Percentiles rank a stretch among this genome's conserved stretches.
Evolutionary conservation across 2,888 invertebrate genomes (phyloP).

Genomic region (Imbricaverruca yamaguchii): DNA sequence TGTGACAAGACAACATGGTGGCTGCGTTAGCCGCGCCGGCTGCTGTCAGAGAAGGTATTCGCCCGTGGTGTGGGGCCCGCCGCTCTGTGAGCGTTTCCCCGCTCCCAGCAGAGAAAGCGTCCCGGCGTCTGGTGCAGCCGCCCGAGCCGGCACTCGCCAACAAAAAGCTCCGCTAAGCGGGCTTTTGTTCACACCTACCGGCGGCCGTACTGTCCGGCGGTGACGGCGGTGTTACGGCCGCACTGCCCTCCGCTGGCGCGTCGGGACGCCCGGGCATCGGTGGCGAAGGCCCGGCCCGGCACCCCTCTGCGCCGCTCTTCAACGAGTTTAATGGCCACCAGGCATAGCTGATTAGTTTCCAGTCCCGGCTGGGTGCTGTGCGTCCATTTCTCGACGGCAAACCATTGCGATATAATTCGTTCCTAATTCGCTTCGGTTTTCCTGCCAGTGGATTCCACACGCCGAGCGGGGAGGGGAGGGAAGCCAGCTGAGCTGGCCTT

Average conservation of each 20-base stretch:
- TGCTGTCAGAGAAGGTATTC: too few relatives aligned
- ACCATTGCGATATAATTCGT: neutral
- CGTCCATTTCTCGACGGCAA: neutral
- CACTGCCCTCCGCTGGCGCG: neutral
- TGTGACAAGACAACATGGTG: too few relatives aligned
- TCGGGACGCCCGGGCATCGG: neutral
- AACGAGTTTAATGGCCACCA: neutral
- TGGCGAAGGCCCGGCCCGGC: neutral
- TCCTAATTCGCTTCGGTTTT: neutral
- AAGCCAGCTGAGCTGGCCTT: too few relatives aligned
- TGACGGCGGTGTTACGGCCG: neutral
- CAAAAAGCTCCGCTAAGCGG: neutral
- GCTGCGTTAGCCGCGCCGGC: too few relatives aligned
- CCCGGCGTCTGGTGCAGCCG: neutral
- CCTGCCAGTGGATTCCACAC: neutral
- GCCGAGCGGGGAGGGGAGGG: neutral
- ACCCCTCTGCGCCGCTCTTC: neutral
- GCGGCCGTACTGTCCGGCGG: neutral
- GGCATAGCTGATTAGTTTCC: conserved; percentile 1
- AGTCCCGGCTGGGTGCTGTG: neutral
- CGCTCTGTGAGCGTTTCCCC: neutral
- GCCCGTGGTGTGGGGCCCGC: too few relatives aligned
- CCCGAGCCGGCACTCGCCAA: neutral
- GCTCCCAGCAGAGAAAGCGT: neutral
- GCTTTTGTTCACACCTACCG: neutral